Evolutionary conservation across 2,113 vertebrate genomes (phyloP), one percentile per base, ranked within the genome.

Genomic region (Perca schrenkii): DNA sequence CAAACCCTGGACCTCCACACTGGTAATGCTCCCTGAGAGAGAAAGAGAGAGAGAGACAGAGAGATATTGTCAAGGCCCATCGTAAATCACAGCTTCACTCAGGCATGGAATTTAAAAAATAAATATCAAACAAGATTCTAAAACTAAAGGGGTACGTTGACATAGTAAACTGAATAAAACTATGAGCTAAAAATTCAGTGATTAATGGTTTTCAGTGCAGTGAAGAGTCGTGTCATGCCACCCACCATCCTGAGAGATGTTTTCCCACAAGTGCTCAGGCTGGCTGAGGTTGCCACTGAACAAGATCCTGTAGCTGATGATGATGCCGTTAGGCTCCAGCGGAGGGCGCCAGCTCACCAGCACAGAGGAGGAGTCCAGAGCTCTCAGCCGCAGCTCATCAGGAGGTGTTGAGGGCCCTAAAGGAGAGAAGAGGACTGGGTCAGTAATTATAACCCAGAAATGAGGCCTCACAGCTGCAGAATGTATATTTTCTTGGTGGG

Each of bases 261-360:
- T 94, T 56, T 94, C 98, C 98, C 98, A 99, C 92, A 96, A 90
- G 86, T 97, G 94, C 28, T 99, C 97, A 0, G 97, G 96, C 82
- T 97, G 96, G 0, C 96, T 97, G 86, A 95, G 89, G 89, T 98
- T 98, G 89, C 89, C 93, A 0, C 96, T 98, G 86, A 97, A 99
- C 3, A 99, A 92, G 83, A 99, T 97, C 77, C 95, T 92, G 84
- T 99, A 99, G 88, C 96, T 95, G 89, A 96, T 90, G 1, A 99
- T 97, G 87, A 98, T 96, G 11, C 98, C 98, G 0, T 99, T 99
- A 31, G 98, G 96, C 88, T 99, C 98, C 2, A 95, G 89, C 0
- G 98, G 98, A 36, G 98, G 98, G 74, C 96, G 97, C 98, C 98
- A 99, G 93, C 96, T 97, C 88, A 98, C 95, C 92, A 97, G 95